Conservation (phyloP, 2,888 invertebrate species). For the Orthosia incerta region DNA sequence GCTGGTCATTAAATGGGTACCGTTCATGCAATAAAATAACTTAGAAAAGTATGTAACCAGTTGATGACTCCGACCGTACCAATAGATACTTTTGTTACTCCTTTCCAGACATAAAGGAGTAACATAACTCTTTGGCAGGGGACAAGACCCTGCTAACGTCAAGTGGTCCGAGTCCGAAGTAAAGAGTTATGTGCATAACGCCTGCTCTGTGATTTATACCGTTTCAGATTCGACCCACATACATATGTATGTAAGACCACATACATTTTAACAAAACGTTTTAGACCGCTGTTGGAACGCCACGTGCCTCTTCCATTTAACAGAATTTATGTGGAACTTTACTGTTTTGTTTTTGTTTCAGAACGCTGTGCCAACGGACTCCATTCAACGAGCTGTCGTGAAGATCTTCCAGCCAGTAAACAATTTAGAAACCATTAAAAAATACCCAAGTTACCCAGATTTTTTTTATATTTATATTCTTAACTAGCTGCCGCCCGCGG, state of each 20-base stretch:
- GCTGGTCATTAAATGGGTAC: no score
- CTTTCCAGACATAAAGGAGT: slow-evolving; percentile 49
- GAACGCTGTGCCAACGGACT: slow-evolving; percentile 27
- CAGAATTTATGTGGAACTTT: slow-evolving; percentile 71
- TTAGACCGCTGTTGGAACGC: slow-evolving; percentile 73
- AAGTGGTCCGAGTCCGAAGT: slow-evolving; percentile 81
- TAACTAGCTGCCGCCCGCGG: no score
- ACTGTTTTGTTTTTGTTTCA: slow-evolving; percentile 73
- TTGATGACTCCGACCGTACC: not conserved
- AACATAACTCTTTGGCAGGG: slow-evolving; percentile 65
- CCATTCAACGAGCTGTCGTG: slow-evolving; percentile 1
- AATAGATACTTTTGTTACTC: slow-evolving; percentile 20
- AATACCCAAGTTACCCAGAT: no score
- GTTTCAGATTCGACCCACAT: slow-evolving; percentile 81
- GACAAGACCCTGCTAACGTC: slow-evolving; percentile 85
- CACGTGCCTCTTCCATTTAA: slow-evolving; percentile 67
- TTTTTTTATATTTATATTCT: no score
- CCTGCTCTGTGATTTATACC: slow-evolving; percentile 86
- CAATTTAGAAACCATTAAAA: not conserved
- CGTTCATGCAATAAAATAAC: no score
- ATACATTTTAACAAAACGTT: slow-evolving; percentile 79
- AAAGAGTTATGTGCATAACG: slow-evolving; percentile 87
- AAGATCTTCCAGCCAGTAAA: slow-evolving; percentile 10
- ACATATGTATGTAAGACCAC: slow-evolving; percentile 77
- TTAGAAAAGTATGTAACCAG: not conserved